A percentile compares a stretch with the other conserved stretches of the same genome.
Conservation (phyloP, 2,797 vertebrate species). For the Salarias fasciatus region DNA sequence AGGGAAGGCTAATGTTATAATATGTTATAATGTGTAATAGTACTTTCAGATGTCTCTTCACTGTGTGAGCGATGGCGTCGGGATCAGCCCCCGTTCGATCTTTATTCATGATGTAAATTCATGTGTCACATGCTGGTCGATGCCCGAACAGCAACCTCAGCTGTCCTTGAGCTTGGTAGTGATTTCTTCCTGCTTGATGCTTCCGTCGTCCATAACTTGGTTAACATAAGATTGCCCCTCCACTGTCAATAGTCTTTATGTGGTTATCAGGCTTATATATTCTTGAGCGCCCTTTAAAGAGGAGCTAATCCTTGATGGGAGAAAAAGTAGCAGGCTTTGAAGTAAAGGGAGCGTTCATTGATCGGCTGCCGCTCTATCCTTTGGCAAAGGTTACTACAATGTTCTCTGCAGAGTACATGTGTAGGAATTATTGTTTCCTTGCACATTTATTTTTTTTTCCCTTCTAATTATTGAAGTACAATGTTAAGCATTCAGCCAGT, state of each 20-base stretch:
- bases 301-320: constrained; percentile 28
- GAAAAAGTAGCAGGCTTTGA: background rate
- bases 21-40: no score
- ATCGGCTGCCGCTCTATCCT: constrained; percentile 34
- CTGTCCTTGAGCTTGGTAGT: constrained; percentile 50
- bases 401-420: constrained; percentile 16
- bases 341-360: constrained; percentile 13
- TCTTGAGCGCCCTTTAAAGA: constrained; percentile 28
- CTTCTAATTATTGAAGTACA: constrained; percentile 7
- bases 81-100: constrained; percentile 5
- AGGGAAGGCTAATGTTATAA: no score
- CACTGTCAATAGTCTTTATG: constrained; percentile 66
- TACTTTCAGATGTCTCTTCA: no score
- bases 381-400: constrained; percentile 40
- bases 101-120: constrained; percentile 34
- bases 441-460: constrained; percentile 8
- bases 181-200: constrained; percentile 40
- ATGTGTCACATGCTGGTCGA: constrained; percentile 51
- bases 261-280: constrained; percentile 44
- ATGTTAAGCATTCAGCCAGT: constrained; percentile 11
- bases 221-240: constrained; percentile 63
- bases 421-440: constrained; percentile 25
- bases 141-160: constrained; percentile 63
- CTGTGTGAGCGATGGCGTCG: no score
- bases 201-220: constrained; percentile 53